A percentile compares a stretch with the other conserved stretches of the same genome.
Conservation (phyloP, 1,140 invertebrate genomes). For the Leptinotarsa texana region DNA sequence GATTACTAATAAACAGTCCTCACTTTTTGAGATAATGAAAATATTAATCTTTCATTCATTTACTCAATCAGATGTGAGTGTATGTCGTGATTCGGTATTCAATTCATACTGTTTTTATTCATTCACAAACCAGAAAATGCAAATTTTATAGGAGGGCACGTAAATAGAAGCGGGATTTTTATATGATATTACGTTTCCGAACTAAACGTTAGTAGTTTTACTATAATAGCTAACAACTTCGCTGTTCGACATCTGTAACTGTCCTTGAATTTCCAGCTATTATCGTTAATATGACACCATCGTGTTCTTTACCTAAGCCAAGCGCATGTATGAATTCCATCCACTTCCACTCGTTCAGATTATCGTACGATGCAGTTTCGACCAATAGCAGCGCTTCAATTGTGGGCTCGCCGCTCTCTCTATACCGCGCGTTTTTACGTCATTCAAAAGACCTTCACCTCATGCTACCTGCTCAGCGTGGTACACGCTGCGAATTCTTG, state of each 20-base stretch:
- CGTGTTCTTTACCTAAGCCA: neutral
- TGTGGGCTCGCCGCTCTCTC: constrained; percentile 22
- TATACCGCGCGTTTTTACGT: constrained; percentile 11
- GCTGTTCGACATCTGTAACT: neutral
- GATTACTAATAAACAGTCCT: too few relatives aligned
- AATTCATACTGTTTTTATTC: too few relatives aligned
- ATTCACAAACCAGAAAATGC: too few relatives aligned
- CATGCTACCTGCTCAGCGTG: constrained; percentile 7
- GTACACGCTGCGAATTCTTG: neutral
- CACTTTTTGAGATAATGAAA: too few relatives aligned
- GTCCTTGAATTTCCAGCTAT: neutral
- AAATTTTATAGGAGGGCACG: too few relatives aligned
- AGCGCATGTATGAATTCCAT: neutral
- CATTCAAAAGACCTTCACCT: constrained; percentile 14
- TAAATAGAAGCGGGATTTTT: too few relatives aligned
- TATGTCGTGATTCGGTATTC: too few relatives aligned
- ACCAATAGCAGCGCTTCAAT: neutral
- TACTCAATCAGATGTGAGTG: too few relatives aligned
- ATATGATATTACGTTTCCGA: too few relatives aligned
- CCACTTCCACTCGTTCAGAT: neutral
- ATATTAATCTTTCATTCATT: too few relatives aligned
- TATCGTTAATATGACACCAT: neutral
- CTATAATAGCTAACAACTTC: too few relatives aligned
- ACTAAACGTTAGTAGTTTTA: too few relatives aligned
- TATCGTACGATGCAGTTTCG: constrained; percentile 9